phyloP scores from a whole-genome alignment of 2,888 invertebrate species.

The Hecatera dysodea region DNA sequence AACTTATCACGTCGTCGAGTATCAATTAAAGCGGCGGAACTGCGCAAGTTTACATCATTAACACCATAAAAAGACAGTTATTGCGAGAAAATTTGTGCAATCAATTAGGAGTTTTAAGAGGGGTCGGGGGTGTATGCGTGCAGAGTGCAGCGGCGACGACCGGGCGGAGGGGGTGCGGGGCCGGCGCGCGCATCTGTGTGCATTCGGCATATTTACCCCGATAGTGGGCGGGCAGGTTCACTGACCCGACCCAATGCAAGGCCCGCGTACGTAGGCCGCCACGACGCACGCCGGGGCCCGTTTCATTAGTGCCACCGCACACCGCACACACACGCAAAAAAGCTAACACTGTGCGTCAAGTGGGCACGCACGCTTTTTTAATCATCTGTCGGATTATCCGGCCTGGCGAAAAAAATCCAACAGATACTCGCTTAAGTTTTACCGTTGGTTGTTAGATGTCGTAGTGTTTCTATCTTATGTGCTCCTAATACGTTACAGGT shows the following conservation, averaged over 20 bases:
- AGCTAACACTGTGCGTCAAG: constrained; percentile 87
- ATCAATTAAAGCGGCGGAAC: constrained; percentile 87
- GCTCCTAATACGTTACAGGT: constrained; percentile 36
- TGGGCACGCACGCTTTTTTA: constrained; percentile 85
- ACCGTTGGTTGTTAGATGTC: too few relatives aligned
- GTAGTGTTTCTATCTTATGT: constrained; percentile 37
- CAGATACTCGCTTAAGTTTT: constrained; percentile 66
- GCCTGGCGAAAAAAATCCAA: constrained; percentile 61
- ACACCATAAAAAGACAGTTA: constrained; percentile 90
- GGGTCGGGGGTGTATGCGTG: constrained; percentile 84
- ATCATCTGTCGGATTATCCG: constrained; percentile 72
- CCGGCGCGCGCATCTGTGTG: constrained; percentile 90
- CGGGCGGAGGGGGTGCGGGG: constrained; percentile 75
- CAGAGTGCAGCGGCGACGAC: constrained; percentile 84
- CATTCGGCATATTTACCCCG: constrained; percentile 91
- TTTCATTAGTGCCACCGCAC: constrained; percentile 87
- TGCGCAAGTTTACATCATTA: constrained; percentile 89
- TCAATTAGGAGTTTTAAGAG: constrained; percentile 91
- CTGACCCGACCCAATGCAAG: constrained; percentile 90
- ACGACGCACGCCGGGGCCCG: constrained; percentile 84
- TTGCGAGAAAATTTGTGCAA: constrained; percentile 91
- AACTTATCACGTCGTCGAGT: constrained; percentile 79
- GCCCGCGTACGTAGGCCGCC: constrained; percentile 87
- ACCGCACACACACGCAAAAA: constrained; percentile 81
- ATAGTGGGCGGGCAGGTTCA: constrained; percentile 90